phyloP scores from a whole-genome alignment of 2,888 invertebrate species.

The Melanostoma mellinum region DNA sequence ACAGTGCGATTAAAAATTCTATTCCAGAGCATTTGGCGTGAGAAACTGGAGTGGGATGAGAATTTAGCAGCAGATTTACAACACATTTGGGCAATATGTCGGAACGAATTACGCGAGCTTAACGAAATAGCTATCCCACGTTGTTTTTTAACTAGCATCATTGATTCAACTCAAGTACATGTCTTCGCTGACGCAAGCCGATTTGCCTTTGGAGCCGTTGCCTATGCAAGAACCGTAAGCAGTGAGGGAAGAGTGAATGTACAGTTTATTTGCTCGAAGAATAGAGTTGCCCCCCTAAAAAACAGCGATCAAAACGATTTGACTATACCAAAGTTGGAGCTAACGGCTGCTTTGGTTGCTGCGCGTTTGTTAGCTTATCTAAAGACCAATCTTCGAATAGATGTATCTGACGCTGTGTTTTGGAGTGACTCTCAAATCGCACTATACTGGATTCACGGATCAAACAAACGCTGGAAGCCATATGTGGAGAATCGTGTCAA shows the following conservation, averaged over 20 bases:
- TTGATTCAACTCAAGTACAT: constrained; percentile 6
- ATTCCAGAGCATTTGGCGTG: constrained; percentile 32
- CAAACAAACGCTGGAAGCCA: constrained; percentile 30
- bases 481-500: constrained; percentile 25
- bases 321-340: constrained; percentile 14
- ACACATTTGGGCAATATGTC: constrained; percentile 19
- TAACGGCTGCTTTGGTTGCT: neutral
- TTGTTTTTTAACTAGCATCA: neutral
- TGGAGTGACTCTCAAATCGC: constrained; percentile 17
- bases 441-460: constrained; percentile 3
- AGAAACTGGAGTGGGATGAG: constrained; percentile 35
- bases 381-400: constrained; percentile 6
- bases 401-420: neutral
- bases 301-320: constrained; percentile 13
- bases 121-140: constrained; percentile 29
- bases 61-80: constrained; percentile 20
- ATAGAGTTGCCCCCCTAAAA: constrained; percentile 28
- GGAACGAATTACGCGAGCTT: constrained; percentile 1
- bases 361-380: constrained; percentile 18
- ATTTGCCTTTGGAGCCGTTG: constrained; percentile 20
- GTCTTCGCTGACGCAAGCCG: constrained; percentile 33
- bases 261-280: constrained; percentile 37
- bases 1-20: constrained; percentile 33
- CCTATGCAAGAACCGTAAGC: constrained; percentile 22
- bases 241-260: constrained; percentile 2